Conservation (phyloP, 2,888 invertebrate species). For the Phlogophora meticulosa region DNA sequence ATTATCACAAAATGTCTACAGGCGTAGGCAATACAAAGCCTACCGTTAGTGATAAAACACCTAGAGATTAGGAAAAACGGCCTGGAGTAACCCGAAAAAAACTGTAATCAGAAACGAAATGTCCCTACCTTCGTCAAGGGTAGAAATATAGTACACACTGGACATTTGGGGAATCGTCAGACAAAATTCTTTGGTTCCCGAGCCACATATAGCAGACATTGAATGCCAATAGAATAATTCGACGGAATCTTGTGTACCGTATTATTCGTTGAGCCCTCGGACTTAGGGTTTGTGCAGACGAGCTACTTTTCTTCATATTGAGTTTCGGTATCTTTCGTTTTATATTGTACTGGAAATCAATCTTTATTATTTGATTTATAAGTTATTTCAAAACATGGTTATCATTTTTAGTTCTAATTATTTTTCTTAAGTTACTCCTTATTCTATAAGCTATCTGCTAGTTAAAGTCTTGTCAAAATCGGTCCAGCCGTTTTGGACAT, state of each 20-base stretch:
- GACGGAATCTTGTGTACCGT: slow-evolving; percentile 66
- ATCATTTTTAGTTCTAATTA: too few relatives aligned
- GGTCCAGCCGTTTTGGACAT: too few relatives aligned
- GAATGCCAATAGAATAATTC: slow-evolving; percentile 70
- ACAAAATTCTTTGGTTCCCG: slow-evolving; percentile 53
- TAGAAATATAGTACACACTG: slow-evolving; percentile 32
- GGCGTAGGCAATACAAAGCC: slow-evolving; percentile 37
- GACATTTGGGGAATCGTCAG: slow-evolving; percentile 44
- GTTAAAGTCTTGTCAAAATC: too few relatives aligned
- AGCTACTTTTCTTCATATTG: slow-evolving; percentile 15
- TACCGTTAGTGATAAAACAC: slow-evolving; percentile 44
- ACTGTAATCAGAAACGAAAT: slow-evolving; percentile 53
- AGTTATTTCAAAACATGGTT: too few relatives aligned
- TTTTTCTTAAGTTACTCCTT: too few relatives aligned
- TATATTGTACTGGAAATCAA: too few relatives aligned
- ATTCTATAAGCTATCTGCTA: too few relatives aligned
- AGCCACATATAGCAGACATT: slow-evolving; percentile 47
- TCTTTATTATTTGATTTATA: too few relatives aligned
- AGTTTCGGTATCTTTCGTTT: too few relatives aligned
- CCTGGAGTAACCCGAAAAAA: slow-evolving; percentile 30
- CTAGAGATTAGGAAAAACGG: slow-evolving; percentile 51
- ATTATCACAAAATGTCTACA: slow-evolving; percentile 45
- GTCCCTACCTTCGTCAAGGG: slow-evolving; percentile 58
- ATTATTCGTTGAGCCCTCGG: slow-evolving; percentile 50
- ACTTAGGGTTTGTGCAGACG: slow-evolving; percentile 43